These are phyloP conservation scores for Protophormia terraenovae DNA, from an alignment of 2,888 invertebrate genomes.

Conservation along the genomic window DNA sequence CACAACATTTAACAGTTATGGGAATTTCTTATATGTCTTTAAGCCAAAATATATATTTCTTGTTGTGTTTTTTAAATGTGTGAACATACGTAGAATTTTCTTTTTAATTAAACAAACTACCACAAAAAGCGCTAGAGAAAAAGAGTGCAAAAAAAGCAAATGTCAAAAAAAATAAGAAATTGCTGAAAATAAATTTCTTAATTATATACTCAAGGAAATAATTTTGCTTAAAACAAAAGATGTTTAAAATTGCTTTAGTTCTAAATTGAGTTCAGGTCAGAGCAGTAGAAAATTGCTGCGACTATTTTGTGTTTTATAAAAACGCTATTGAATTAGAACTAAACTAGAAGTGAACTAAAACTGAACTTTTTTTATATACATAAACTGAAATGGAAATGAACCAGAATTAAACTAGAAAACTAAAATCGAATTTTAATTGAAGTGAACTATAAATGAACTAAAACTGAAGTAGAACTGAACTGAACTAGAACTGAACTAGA, in stretches of 20 bases:
- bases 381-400: neutral
- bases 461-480: no score
- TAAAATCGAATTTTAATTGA: neutral
- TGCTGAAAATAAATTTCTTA: conserved; percentile 29
- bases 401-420: neutral
- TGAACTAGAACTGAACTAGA: neutral
- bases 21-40: conserved; percentile 15
- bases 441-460: neutral
- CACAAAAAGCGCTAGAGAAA: conserved; percentile 42
- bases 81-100: conserved; percentile 22
- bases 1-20: conserved; percentile 39
- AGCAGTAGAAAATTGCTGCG: no score
- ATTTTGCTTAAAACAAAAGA: neutral
- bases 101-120: conserved; percentile 48
- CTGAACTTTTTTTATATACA: neutral
- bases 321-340: no score
- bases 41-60: neutral
- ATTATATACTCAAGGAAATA: conserved; percentile 46
- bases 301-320: no score
- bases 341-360: neutral
- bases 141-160: neutral
- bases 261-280: no score
- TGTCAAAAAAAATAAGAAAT: neutral
- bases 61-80: neutral
- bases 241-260: neutral